A percentile compares a stretch with the other conserved stretches of the same genome.
phyloP scores from a whole-genome alignment of 2,113 vertebrate species.

The Ageneiosus marmoratus region DNA sequence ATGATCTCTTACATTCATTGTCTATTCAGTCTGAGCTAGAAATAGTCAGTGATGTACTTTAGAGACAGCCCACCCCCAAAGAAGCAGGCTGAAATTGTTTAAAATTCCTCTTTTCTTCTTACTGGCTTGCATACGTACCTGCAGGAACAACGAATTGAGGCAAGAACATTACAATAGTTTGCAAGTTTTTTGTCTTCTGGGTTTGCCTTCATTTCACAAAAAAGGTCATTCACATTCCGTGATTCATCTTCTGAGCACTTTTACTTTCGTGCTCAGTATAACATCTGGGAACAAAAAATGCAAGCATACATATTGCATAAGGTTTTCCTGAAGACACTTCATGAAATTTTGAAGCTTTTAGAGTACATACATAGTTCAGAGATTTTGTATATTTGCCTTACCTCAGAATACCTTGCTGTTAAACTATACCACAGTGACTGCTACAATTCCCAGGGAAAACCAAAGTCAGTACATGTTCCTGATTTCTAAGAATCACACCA shows the following conservation, averaged over 20 bases:
- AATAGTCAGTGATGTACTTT: neutral
- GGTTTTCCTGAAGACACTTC: conserved; percentile 59
- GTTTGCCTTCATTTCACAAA: conserved; percentile 1
- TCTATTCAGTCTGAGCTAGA: neutral
- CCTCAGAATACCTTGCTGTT: conserved; percentile 52
- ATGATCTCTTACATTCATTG: neutral
- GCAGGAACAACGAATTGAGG: neutral
- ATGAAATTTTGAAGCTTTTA: conserved; percentile 60
- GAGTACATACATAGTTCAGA: conserved; percentile 64
- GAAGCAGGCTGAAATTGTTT: neutral
- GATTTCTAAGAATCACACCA: neutral
- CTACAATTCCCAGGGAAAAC: neutral
- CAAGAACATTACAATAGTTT: neutral
- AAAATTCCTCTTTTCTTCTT: neutral
- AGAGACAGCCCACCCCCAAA: neutral
- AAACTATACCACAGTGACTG: conserved; percentile 25
- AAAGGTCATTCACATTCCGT: conserved; percentile 37
- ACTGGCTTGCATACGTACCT: neutral
- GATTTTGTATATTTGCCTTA: conserved; percentile 55
- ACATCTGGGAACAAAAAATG: conserved; percentile 55
- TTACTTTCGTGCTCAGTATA: conserved; percentile 32
- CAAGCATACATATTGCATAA: conserved; percentile 63
- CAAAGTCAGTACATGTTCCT: neutral
- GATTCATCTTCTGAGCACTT: conserved; percentile 35
- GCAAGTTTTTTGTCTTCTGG: neutral